Base-by-base conservation (phyloP, 2,888 invertebrate genomes). In the Ophioninae sp. region DNA sequence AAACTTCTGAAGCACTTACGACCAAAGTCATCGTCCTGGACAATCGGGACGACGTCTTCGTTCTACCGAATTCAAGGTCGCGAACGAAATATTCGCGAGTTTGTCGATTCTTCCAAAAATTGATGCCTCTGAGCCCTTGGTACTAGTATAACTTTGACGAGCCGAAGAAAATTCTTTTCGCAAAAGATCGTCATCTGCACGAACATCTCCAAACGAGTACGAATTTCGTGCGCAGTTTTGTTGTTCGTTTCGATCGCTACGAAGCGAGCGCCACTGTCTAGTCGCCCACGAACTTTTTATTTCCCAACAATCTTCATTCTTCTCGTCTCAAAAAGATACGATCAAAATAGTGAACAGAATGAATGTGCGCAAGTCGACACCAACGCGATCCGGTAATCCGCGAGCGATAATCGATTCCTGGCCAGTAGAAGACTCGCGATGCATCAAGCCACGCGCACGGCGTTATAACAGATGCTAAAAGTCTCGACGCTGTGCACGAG, bases 331-430 rank as follows among this genome's bases (percentile, higher is more conserved):
- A 23, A 44, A 23, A 68, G 68, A 68, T 50, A 68, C 50, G 68
- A 68, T 8, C 50, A 30, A 68, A 23, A 68, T 67, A 23, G 23
- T 17, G 44, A 68, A 23, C 17, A 17, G 50, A 50, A 68, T 39
- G 50, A 23, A 30, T 68, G 44, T 50, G 23, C 17, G 23, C 68
- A 50, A 68, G 50, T 50, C 50, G 17, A 2, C 50, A 50, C 8
- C 44, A 13, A 13, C 44, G 44, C 44, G 13, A 44, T 68, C 44
- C 44, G 68, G 68, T 23, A 44, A 23, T 44, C 44, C 21, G 68
- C 44, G 21, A 50, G 44, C 44, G 21, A 23, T 68, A 50, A 68
- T 68, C 44, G 44, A 50, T 68, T 21, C 68, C 21, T 68, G 68
- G 23, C 23, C 7, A 21, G 41, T 50, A 23, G 21, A 23, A 68